Evolutionary conservation across 2,888 invertebrate species (phyloP).

Genomic region (Salticus scenicus): DNA sequence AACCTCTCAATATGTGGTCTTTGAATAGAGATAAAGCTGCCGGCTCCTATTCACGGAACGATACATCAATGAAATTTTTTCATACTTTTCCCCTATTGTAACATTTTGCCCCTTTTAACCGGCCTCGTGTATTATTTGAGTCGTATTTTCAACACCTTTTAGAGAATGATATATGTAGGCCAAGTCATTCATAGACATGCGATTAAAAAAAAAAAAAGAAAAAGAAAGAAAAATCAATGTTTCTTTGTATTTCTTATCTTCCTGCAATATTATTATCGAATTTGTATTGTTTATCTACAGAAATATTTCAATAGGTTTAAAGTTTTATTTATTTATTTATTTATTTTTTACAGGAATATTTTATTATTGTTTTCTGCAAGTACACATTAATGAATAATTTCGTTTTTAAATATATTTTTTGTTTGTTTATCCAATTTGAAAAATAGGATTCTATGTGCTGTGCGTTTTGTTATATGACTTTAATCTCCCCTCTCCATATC

Average conservation of each 20-base stretch:
- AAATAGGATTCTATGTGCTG: too few relatives aligned
- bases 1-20: constrained; percentile 3
- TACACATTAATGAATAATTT: too few relatives aligned
- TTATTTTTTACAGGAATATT: too few relatives aligned
- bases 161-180: neutral
- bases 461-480: too few relatives aligned
- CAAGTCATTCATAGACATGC: neutral
- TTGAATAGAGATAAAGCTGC: neutral
- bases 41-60: neutral
- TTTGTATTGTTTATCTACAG: neutral
- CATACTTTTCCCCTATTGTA: neutral
- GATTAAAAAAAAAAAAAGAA: too few relatives aligned
- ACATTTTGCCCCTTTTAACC: neutral
- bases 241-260: neutral
- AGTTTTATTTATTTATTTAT: too few relatives aligned
- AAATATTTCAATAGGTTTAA: neutral
- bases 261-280: neutral
- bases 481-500: too few relatives aligned
- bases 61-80: neutral
- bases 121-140: neutral
- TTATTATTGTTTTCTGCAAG: too few relatives aligned
- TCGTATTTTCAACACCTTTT: neutral
- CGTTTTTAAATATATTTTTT: too few relatives aligned
- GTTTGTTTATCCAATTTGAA: too few relatives aligned
- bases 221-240: neutral